phyloP scores from a whole-genome alignment of 2,797 vertebrate genomes.

The Cyprinella venusta region DNA sequence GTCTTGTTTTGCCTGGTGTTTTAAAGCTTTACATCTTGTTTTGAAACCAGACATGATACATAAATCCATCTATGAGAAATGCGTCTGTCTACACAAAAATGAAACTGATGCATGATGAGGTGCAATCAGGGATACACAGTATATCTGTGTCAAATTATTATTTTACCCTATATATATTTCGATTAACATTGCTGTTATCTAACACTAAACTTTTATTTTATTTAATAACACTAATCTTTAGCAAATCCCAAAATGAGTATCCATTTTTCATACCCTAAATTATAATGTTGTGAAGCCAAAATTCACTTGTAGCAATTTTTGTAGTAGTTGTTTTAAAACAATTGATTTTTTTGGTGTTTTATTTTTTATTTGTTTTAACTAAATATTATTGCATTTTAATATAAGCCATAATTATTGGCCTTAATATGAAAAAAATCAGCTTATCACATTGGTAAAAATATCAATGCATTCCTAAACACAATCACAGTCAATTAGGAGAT shows the following conservation, averaged over 20 bases:
- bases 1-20: slow-evolving; percentile 9
- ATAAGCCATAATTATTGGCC: background rate
- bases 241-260: background rate
- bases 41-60: slow-evolving; percentile 19
- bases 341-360: too few species aligned
- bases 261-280: background rate
- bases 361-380: too few species aligned
- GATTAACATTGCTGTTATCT: background rate
- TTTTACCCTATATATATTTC: background rate
- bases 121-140: background rate
- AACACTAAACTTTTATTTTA: background rate
- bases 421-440: background rate
- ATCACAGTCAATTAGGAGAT: background rate
- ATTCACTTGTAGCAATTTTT: too few species aligned
- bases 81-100: background rate
- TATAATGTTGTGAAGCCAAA: background rate
- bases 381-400: background rate
- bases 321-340: too few species aligned
- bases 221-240: background rate
- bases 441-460: background rate
- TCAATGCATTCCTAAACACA: background rate
- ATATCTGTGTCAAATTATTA: background rate
- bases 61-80: background rate
- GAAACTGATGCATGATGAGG: background rate
- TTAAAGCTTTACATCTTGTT: background rate